Evolutionary conservation across 2,113 vertebrate genomes (phyloP).

Genomic region (Sceloporus tristichus): DNA sequence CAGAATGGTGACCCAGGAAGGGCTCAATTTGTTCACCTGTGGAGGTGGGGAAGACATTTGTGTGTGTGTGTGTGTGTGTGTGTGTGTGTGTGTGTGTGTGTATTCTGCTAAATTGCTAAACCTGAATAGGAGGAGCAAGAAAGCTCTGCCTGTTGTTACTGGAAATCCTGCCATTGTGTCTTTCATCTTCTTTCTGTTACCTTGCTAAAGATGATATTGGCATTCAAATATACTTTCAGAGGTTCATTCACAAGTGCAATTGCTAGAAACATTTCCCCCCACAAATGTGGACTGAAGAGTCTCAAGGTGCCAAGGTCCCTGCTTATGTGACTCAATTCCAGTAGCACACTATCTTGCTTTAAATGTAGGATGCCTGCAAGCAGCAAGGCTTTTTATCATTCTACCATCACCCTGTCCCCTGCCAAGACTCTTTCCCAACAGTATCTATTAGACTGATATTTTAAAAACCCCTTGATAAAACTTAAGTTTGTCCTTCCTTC

Average conservation of each 20-base stretch:
- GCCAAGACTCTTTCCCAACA: not conserved
- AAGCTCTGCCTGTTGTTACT: not conserved
- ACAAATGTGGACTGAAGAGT: not conserved
- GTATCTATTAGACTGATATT: not conserved
- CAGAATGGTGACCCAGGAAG: not conserved
- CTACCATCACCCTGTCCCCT: not conserved
- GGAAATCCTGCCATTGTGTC: not conserved
- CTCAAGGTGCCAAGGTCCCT: not conserved
- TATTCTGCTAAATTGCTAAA: not conserved
- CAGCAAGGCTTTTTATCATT: not conserved
- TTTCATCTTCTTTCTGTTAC: not conserved
- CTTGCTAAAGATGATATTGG: not conserved
- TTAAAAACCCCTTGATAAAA: not conserved
- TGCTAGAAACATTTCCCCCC: not conserved
- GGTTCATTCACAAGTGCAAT: not conserved
- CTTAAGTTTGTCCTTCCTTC: slow-evolving; percentile 20
- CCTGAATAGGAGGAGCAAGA: not conserved
- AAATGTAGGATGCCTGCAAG: slow-evolving; percentile 25
- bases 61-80: no score
- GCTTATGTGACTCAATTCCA: not conserved
- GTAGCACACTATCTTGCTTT: slow-evolving; percentile 4
- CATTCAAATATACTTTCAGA: not conserved
- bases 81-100: no score
- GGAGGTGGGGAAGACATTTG: no score
- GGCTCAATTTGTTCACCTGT: not conserved